Evolutionary conservation across 1,140 invertebrate genomes (phyloP).

Genomic region (Temnothorax longispinosus): DNA sequence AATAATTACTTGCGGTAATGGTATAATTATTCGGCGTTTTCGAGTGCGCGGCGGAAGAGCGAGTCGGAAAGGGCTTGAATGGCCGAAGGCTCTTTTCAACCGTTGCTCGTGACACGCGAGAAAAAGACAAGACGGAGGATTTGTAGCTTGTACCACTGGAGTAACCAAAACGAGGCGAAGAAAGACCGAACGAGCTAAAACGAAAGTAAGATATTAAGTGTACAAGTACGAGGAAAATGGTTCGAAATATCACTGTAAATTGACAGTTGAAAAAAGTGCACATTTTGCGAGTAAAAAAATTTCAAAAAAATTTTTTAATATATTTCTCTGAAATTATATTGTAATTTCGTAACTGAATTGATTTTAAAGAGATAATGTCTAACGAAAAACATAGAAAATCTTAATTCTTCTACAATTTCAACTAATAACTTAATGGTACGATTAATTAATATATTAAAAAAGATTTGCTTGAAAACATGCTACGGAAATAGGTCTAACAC

Average conservation of each 20-base stretch:
- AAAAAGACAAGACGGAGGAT: slow-evolving; percentile 43
- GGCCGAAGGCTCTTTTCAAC: slow-evolving; percentile 50
- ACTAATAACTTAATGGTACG: neutral
- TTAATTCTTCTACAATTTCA: neutral
- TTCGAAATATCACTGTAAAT: neutral
- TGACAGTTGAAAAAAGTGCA: neutral
- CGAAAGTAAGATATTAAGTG: slow-evolving; percentile 20
- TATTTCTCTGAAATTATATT: neutral
- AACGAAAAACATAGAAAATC: neutral
- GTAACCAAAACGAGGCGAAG: slow-evolving; percentile 17
- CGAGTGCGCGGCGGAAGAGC: slow-evolving; percentile 21
- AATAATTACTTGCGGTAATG: slow-evolving; percentile 55
- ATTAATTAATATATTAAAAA: neutral
- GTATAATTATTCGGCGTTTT: slow-evolving; percentile 60
- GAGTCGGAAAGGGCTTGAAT: slow-evolving; percentile 25
- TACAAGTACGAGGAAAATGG: neutral
- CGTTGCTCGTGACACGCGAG: slow-evolving; percentile 35
- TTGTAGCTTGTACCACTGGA: slow-evolving; percentile 2
- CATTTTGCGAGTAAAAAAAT: neutral
- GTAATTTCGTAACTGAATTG: neutral
- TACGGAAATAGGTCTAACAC: neutral
- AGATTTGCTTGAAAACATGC: neutral
- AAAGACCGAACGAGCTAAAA: slow-evolving; percentile 12
- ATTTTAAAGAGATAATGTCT: neutral
- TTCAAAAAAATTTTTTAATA: neutral